Conservation (phyloP, 2,113 vertebrate genomes). For the Cromileptes altivelis region DNA sequence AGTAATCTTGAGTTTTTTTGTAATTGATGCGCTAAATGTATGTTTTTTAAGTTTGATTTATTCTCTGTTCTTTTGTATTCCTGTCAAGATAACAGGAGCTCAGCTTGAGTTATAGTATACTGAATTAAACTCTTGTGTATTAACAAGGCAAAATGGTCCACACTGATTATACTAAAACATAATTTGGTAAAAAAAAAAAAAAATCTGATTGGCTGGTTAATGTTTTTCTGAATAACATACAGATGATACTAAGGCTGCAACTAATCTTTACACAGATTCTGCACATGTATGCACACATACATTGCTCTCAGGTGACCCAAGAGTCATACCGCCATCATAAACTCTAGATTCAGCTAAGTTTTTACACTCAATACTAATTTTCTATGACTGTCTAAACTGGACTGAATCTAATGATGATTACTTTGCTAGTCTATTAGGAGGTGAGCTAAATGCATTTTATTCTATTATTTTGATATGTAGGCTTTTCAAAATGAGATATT, state of each 20-base stretch:
- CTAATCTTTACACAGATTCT: no score
- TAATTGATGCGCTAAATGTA: background rate
- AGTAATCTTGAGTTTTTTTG: background rate
- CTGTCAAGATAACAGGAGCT: no score
- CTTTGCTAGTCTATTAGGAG: constrained; percentile 46
- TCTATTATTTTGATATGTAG: constrained; percentile 72
- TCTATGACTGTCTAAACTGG: constrained; percentile 42
- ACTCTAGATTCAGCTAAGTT: constrained; percentile 30
- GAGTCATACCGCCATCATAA: constrained; percentile 18
- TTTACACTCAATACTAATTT: constrained; percentile 42
- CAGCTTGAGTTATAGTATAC: background rate
- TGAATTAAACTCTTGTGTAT: background rate
- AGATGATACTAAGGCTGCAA: no score
- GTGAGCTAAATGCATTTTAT: constrained; percentile 66
- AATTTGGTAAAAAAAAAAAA: no score
- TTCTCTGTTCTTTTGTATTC: background rate
- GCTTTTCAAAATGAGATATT: constrained; percentile 55
- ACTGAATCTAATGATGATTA: constrained; percentile 26
- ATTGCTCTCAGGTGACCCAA: constrained; percentile 38
- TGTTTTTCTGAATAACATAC: no score
- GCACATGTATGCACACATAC: background rate
- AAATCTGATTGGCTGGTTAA: no score
- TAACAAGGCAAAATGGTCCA: background rate
- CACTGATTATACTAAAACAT: background rate
- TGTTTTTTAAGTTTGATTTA: background rate